Percentiles rank a stretch among this genome's conserved stretches.
phyloP scores from a whole-genome alignment of 2,888 invertebrate genomes.

The Chrysolina americana region DNA sequence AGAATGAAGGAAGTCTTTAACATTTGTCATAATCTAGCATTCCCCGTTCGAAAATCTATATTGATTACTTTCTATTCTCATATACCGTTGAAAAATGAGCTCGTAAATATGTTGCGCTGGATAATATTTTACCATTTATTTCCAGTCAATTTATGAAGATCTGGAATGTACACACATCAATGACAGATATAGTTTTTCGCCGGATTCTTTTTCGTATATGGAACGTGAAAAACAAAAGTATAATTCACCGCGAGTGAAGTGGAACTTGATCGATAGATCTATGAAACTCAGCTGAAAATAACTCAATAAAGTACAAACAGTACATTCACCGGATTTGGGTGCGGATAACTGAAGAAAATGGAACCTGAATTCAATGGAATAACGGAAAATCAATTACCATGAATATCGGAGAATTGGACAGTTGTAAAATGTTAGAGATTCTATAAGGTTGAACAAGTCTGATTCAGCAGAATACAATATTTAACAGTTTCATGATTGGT shows the following conservation, averaged over 20 bases:
- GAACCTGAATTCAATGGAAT: too few species aligned
- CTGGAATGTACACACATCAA: slow-evolving; percentile 45
- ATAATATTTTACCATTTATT: slow-evolving; percentile 49
- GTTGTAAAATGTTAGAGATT: too few species aligned
- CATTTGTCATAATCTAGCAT: slow-evolving; percentile 50
- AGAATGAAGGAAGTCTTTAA: slow-evolving; percentile 46
- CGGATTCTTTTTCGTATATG: slow-evolving; percentile 23
- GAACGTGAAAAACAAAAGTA: background rate
- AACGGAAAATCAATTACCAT: too few species aligned
- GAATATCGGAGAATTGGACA: too few species aligned
- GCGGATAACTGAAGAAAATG: too few species aligned
- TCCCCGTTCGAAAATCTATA: slow-evolving; percentile 49
- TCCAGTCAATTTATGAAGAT: slow-evolving; percentile 43
- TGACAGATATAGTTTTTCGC: slow-evolving; percentile 40
- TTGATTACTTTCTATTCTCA: slow-evolving; percentile 48
- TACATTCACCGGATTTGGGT: too few species aligned
- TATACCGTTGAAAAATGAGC: slow-evolving; percentile 46
- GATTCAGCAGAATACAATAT: too few species aligned
- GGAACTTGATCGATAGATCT: background rate
- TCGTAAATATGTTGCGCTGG: slow-evolving; percentile 47
- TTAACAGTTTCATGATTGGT: too few species aligned
- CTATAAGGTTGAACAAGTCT: too few species aligned
- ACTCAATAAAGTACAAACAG: too few species aligned
- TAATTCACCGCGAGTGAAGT: background rate
- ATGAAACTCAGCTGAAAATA: background rate